A percentile compares a stretch with the other conserved stretches of the same genome.
phyloP scores from a whole-genome alignment of 2,888 invertebrate genomes.

The Microdon myrmicae region DNA sequence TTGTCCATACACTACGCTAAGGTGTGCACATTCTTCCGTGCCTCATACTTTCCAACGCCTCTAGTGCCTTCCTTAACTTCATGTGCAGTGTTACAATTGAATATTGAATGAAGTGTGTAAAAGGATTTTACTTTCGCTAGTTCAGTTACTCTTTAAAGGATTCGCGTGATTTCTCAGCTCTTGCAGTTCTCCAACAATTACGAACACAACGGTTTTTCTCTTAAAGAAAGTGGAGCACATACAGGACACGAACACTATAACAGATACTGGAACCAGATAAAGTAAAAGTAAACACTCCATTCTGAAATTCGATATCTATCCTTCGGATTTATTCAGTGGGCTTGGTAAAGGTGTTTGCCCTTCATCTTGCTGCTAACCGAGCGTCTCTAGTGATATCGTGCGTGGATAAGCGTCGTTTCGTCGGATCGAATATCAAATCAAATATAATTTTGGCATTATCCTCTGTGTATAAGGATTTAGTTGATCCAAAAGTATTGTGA shows the following conservation, averaged over 20 bases:
- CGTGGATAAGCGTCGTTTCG: constrained; percentile 36
- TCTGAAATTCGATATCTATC: too few relatives aligned
- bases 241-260: constrained; percentile 5
- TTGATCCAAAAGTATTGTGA: too few relatives aligned
- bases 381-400: too few relatives aligned
- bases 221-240: constrained; percentile 16
- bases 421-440: constrained; percentile 32
- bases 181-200: constrained; percentile 33
- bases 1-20: constrained; percentile 30
- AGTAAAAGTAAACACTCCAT: neutral
- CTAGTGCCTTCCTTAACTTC: constrained; percentile 3
- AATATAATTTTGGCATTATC: constrained; percentile 26
- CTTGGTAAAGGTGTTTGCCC: too few relatives aligned
- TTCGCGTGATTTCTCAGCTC: constrained; percentile 3
- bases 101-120: constrained; percentile 34
- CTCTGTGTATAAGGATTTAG: too few relatives aligned
- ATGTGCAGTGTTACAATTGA: constrained; percentile 7
- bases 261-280: neutral
- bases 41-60: constrained; percentile 8
- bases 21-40: constrained; percentile 11
- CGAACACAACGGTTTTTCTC: constrained; percentile 22
- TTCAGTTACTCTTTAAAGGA: neutral
- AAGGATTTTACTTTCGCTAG: constrained; percentile 19
- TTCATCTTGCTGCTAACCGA: too few relatives aligned
- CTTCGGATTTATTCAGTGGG: too few relatives aligned